Evolutionary conservation across 2,888 invertebrate species (phyloP), one percentile per base, ranked within the genome.

Genomic region (Lycophotia porphyrea): DNA sequence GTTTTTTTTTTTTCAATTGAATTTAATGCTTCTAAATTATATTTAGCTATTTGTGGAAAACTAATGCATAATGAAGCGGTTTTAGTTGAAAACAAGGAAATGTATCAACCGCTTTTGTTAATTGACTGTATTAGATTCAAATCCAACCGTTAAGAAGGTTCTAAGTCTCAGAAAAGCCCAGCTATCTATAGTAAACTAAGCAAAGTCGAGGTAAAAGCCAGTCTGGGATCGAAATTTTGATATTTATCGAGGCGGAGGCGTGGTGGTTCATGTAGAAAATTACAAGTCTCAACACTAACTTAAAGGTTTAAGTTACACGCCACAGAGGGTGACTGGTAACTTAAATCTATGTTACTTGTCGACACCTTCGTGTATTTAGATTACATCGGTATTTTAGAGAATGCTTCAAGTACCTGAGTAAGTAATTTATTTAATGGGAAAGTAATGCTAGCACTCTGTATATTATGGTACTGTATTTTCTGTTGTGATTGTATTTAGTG

Each of bases 181-280:
- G 24, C 18, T 31, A 15, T 21, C 4, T 11, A 24, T 52, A 27
- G 4, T n/a, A 47, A 55, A 24, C 4, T 27, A 0, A 42, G 15
- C 2, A 36, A 49, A 42, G 9, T 49, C n/a, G 3, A 15, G 15
- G 13, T 15, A 42, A 52, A 73, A 76, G 34, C 58, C 2, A 58
- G 39, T 44, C 52, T 74, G 18, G 18, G 21, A 81, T 75, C 70
- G 68, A 81, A 78, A 85, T 75, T 64, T 65, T 36, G 71, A 78
- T 85, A 81, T 83, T 85, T 87, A 85, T 87, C 74, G 75, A 73
- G 27, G 21, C 69, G 76, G 52, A 77, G 81, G 85, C 87, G 87
- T 81, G 77, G 64, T 65, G 64, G 52, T 83, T 87, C 86, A 87
- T 80, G 88, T 80, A 78, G 78, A 86, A 88, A 88, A 88, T 88